Conservation (phyloP, 1,140 invertebrate genomes). For the Lordiphosa collinella region DNA sequence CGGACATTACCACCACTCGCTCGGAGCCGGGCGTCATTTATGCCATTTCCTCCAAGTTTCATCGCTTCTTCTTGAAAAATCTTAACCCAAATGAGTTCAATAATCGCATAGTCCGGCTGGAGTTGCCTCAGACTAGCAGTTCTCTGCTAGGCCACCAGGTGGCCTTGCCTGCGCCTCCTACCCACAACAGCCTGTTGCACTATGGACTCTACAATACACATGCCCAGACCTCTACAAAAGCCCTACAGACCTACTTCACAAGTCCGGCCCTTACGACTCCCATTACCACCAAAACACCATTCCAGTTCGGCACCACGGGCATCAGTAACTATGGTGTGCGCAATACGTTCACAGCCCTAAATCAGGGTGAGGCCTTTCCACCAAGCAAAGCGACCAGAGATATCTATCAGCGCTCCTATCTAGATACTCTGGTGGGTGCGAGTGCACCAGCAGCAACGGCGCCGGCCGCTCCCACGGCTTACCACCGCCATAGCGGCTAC, state of each 20-base stretch:
- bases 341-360: conserved; percentile 72
- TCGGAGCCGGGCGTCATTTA: conserved; percentile 85
- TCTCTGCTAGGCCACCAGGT: conserved; percentile 22
- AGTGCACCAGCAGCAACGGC: conserved; percentile 23
- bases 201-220: conserved; percentile 39
- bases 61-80: conserved; percentile 86
- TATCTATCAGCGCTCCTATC: conserved; percentile 52
- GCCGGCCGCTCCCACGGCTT: conserved; percentile 16
- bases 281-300: conserved; percentile 58
- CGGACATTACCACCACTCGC: conserved; percentile 85
- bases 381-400: conserved; percentile 62
- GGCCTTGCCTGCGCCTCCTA: conserved; percentile 22
- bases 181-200: conserved; percentile 51
- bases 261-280: conserved; percentile 48
- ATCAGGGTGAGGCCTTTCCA: conserved; percentile 71
- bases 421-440: conserved; percentile 54
- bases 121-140: conserved; percentile 37
- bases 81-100: conserved; percentile 83
- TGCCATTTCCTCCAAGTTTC: conserved; percentile 86
- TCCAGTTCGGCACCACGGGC: conserved; percentile 55
- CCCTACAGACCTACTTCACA: conserved; percentile 55
- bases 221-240: conserved; percentile 33
- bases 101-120: conserved; percentile 83
- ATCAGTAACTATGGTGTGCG: conserved; percentile 48
- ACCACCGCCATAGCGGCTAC: conserved; percentile 44